Percentiles rank a stretch among this genome's conserved stretches.
These are phyloP conservation scores for Ceyx margarethae DNA, from an alignment of 2,113 vertebrate species.

Conservation along the genomic window DNA sequence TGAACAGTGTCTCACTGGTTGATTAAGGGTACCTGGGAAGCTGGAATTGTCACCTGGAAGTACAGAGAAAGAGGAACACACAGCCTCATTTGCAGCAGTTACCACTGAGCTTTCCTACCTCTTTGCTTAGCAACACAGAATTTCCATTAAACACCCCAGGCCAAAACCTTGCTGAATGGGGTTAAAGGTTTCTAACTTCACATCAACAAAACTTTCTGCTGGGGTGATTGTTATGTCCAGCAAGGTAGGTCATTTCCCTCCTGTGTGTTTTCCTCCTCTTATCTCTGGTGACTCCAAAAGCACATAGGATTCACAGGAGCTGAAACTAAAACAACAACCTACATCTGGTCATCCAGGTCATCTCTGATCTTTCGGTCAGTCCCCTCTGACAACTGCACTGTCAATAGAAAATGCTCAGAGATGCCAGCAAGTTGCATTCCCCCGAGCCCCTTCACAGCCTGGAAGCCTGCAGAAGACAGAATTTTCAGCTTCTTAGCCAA, in stretches of 20 bases:
- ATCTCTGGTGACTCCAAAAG: slow-evolving; percentile 44
- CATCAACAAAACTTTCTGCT: background rate
- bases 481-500: background rate
- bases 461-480: background rate
- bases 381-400: slow-evolving; percentile 10
- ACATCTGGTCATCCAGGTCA: background rate
- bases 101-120: background rate
- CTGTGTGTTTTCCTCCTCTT: slow-evolving; percentile 19
- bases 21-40: background rate
- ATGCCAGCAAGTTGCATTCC: background rate
- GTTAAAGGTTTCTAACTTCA: slow-evolving; percentile 23
- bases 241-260: slow-evolving; percentile 40
- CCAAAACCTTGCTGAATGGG: background rate
- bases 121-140: background rate
- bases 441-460: background rate
- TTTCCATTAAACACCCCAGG: background rate
- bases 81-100: accelerated
- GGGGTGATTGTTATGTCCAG: background rate
- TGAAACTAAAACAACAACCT: slow-evolving; percentile 47
- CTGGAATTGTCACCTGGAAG: background rate
- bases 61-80: background rate
- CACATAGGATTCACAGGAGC: slow-evolving; percentile 18
- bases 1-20: background rate
- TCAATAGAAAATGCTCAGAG: background rate
- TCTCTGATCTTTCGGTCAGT: slow-evolving; percentile 44